Evolutionary conservation across 1,140 invertebrate species (phyloP).

Genomic region (Conus betulinus): DNA sequence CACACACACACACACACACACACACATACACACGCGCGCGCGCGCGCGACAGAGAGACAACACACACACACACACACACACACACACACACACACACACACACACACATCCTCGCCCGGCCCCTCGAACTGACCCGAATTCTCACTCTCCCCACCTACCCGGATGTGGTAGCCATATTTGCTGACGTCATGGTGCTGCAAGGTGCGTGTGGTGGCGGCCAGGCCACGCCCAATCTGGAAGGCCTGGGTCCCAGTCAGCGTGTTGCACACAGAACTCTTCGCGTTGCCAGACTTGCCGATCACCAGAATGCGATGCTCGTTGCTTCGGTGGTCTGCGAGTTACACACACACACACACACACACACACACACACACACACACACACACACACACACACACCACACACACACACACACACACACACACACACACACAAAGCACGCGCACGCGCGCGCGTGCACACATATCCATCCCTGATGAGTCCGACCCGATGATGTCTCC

Average conservation of each 20-base stretch:
- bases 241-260: not conserved
- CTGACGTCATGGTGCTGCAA: not conserved
- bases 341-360: no score
- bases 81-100: not conserved
- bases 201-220: not conserved
- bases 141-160: not conserved
- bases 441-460: no score
- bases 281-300: constrained; percentile 23
- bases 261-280: constrained; percentile 21
- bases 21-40: no score
- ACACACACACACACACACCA: no score
- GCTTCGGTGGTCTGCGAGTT: not conserved
- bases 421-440: no score
- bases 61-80: not conserved
- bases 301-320: not conserved
- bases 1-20: no score
- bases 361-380: no score
- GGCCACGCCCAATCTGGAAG: not conserved
- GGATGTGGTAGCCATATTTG: not conserved
- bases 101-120: not conserved
- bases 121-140: not conserved
- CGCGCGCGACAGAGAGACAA: not conserved
- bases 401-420: no score
- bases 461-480: no score
- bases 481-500: no score